Conservation (phyloP, 2,113 vertebrate genomes). For the Brachyhypopomus occidentalis region DNA sequence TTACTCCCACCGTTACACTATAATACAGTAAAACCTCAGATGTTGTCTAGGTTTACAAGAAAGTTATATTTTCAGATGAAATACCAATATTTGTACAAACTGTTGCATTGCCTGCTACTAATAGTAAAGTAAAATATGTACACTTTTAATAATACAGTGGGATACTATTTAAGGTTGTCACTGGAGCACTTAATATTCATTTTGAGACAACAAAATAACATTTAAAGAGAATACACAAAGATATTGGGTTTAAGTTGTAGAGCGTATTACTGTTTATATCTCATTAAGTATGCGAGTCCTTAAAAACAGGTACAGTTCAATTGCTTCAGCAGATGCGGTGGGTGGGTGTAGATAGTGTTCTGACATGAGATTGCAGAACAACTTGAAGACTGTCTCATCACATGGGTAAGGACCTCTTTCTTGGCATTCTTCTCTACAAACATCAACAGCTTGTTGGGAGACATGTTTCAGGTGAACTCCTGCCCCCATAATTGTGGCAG, state of each 20-base stretch:
- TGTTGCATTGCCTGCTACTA: neutral
- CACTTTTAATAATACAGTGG: neutral
- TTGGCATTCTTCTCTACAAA: slow-evolving; percentile 19
- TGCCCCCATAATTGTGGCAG: slow-evolving; percentile 11
- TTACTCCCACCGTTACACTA: too few relatives aligned
- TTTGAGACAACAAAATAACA: neutral
- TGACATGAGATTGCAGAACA: neutral
- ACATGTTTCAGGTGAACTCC: slow-evolving; percentile 5
- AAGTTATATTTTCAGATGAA: neutral
- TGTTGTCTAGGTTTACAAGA: neutral
- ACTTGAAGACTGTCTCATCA: neutral
- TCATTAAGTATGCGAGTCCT: too few relatives aligned
- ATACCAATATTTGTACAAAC: neutral
- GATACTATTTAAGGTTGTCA: neutral
- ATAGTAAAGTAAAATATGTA: neutral
- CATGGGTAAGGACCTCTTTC: slow-evolving; percentile 12
- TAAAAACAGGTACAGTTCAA: too few relatives aligned
- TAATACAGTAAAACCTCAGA: too few relatives aligned
- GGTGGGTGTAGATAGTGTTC: too few relatives aligned
- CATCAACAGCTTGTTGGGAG: neutral
- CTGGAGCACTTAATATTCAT: neutral
- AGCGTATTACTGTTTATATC: too few relatives aligned
- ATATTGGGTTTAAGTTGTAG: neutral
- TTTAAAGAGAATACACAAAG: neutral
- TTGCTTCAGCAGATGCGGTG: too few relatives aligned